Conservation (phyloP, 2,113 vertebrate species). For the Sinocyclocheilus grahami region DNA sequence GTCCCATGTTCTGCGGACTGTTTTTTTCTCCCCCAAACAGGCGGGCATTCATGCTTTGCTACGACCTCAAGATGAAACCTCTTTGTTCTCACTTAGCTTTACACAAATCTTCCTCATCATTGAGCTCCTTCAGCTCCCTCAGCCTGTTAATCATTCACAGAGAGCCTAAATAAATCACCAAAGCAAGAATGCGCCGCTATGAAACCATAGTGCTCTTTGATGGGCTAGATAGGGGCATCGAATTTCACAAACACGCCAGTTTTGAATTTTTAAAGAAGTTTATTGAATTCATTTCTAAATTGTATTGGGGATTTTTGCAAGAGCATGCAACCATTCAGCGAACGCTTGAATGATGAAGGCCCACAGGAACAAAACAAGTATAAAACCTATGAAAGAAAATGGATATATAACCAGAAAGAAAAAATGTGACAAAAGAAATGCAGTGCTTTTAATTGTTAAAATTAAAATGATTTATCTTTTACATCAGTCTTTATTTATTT, state of each 20-base stretch:
- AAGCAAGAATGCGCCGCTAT: constrained; percentile 53
- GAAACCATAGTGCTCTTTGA: constrained; percentile 63
- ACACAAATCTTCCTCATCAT: constrained; percentile 57
- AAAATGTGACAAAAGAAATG: background rate
- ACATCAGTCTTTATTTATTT: background rate
- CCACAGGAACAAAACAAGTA: background rate
- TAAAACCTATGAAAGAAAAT: background rate
- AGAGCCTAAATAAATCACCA: constrained; percentile 62
- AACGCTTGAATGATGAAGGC: constrained; percentile 20
- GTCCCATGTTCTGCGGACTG: constrained; percentile 15
- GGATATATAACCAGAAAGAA: background rate
- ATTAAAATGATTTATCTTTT: no score
- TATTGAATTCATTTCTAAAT: constrained; percentile 54
- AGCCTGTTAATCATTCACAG: constrained; percentile 69
- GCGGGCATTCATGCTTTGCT: constrained; percentile 32
- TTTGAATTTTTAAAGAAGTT: constrained; percentile 38
- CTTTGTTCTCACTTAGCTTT: constrained; percentile 56
- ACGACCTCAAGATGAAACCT: constrained; percentile 50
- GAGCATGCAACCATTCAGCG: constrained; percentile 37
- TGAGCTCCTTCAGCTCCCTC: constrained; percentile 45
- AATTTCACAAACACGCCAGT: constrained; percentile 57
- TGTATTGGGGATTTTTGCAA: constrained; percentile 48
- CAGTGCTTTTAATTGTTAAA: background rate
- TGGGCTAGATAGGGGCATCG: constrained; percentile 51
- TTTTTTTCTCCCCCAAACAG: constrained; percentile 7